Conservation (phyloP, 2,888 invertebrate species). For the Polymixis flavicincta region DNA sequence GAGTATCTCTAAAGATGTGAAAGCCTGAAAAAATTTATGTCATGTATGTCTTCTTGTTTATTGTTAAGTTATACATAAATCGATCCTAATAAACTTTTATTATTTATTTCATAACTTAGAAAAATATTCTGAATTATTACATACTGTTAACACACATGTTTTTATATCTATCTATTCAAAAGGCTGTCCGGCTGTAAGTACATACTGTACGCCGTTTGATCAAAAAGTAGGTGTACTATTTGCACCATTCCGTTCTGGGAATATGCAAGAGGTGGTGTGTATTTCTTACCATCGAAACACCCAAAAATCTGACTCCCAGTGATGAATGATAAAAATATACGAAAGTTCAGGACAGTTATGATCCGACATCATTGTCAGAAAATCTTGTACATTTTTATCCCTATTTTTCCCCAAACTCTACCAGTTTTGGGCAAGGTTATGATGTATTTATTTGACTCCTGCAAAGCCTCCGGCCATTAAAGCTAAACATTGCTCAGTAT, state of each 20-base stretch:
- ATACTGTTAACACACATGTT: neutral
- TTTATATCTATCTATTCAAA: neutral
- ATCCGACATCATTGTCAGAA: slow-evolving; percentile 6
- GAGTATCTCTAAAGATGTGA: too few species aligned
- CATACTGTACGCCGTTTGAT: neutral
- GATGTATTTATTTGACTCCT: slow-evolving; percentile 27
- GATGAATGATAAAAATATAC: neutral
- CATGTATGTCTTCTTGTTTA: too few species aligned
- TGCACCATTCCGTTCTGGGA: too few species aligned
- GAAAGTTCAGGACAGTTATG: neutral
- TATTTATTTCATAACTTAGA: neutral
- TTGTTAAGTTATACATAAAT: too few species aligned
- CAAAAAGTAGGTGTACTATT: neutral
- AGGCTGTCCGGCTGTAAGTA: too few species aligned
- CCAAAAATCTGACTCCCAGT: neutral
- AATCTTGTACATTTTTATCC: slow-evolving; percentile 1
- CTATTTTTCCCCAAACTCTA: neutral
- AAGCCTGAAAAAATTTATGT: too few species aligned
- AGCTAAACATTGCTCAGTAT: slow-evolving; percentile 16
- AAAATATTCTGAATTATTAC: neutral
- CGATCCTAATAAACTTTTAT: too few species aligned
- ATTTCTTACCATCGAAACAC: neutral
- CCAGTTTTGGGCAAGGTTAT: neutral
- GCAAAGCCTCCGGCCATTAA: slow-evolving; percentile 11
- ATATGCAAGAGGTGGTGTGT: neutral